Conservation (phyloP, 2,797 vertebrate species). For the Stomatorhinus walkeri region DNA sequence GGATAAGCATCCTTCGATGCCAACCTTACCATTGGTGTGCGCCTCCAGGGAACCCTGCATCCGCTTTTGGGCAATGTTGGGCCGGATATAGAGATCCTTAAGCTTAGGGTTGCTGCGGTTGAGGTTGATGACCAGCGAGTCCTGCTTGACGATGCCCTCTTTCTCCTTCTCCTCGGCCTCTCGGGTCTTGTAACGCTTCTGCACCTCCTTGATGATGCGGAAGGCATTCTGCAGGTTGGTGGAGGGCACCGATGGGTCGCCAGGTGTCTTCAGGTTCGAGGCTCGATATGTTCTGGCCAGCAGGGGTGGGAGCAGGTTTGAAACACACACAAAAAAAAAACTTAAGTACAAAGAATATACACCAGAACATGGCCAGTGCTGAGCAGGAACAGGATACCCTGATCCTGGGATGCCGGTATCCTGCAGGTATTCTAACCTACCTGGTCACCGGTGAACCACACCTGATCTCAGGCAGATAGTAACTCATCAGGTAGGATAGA, state of each 20-base stretch:
- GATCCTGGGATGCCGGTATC: not conserved
- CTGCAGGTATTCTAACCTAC: not conserved
- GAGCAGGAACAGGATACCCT: not conserved
- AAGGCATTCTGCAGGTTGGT: slow-evolving; percentile 92
- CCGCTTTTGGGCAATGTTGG: slow-evolving; percentile 92
- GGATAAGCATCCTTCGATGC: not conserved
- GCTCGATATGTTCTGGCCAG: slow-evolving; percentile 77
- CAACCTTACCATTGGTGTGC: slow-evolving; percentile 75
- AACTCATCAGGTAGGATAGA: slow-evolving; percentile 3
- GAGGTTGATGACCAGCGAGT: slow-evolving; percentile 87
- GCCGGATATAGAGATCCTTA: slow-evolving; percentile 91
- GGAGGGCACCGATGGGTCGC: slow-evolving; percentile 79
- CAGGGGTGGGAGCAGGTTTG: not conserved
- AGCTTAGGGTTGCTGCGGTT: slow-evolving; percentile 94
- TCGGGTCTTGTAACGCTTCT: slow-evolving; percentile 88
- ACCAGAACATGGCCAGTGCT: not conserved
- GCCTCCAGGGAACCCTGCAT: slow-evolving; percentile 93
- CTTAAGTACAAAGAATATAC: not conserved
- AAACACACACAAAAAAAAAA: not conserved
- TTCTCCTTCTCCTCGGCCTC: slow-evolving; percentile 95
- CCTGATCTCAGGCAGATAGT: not conserved
- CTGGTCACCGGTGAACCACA: not conserved
- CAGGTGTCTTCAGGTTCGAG: slow-evolving; percentile 84
- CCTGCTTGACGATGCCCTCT: slow-evolving; percentile 93
- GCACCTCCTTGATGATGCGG: slow-evolving; percentile 93